Percentiles rank a stretch among this genome's conserved stretches.
Evolutionary conservation across 2,888 invertebrate genomes (phyloP).

Genomic region (Willowsia nigromaculata): DNA sequence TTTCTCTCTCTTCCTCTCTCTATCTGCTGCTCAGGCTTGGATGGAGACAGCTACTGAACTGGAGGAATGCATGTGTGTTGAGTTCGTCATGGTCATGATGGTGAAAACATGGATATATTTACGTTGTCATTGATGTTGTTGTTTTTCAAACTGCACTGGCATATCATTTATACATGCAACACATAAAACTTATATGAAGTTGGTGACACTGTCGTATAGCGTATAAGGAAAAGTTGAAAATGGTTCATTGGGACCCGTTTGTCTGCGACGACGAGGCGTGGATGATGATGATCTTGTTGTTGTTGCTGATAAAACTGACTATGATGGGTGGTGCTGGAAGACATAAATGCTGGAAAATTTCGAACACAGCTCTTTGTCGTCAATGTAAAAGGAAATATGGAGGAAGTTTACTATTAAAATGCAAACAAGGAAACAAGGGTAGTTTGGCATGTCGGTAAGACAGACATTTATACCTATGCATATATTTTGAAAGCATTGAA

Average conservation of each 20-base stretch:
- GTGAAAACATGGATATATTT: background rate
- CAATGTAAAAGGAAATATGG: background rate
- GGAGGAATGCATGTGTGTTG: background rate
- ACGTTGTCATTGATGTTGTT: background rate
- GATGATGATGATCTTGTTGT: background rate
- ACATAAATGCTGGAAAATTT: background rate
- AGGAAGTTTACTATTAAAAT: background rate
- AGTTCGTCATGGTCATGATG: background rate
- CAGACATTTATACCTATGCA: background rate
- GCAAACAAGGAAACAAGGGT: background rate
- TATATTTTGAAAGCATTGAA: no score
- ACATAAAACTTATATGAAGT: background rate
- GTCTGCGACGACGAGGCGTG: background rate
- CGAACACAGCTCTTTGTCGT: background rate
- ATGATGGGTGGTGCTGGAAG: background rate
- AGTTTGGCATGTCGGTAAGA: background rate
- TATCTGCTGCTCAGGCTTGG: background rate
- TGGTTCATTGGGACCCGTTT: background rate
- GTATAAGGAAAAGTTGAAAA: background rate
- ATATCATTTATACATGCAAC: background rate
- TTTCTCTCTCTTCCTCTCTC: background rate
- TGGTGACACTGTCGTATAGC: background rate
- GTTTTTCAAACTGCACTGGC: background rate
- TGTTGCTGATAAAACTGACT: background rate
- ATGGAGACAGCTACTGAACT: background rate